A percentile compares a stretch with the other conserved stretches of the same genome.
Conservation (phyloP, 2,113 vertebrate genomes). For the Semnornis frantzii region DNA sequence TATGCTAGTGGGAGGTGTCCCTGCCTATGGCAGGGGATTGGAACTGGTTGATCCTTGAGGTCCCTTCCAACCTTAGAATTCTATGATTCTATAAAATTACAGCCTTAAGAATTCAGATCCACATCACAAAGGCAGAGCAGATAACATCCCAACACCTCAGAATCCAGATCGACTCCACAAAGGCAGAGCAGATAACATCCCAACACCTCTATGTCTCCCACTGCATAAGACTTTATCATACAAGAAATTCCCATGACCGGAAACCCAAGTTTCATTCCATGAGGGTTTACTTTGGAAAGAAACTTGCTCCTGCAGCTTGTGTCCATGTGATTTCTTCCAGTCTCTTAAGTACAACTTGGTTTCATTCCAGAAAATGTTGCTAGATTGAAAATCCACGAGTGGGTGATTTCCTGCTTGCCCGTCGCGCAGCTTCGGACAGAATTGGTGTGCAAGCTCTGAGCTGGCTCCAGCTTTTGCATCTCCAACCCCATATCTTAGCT, state of each 20-base stretch:
- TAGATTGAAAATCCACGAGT: conserved; percentile 14
- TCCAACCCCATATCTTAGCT: background rate
- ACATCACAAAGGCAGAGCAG: background rate
- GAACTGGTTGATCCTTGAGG: no score
- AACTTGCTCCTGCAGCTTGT: background rate
- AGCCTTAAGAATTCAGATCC: no score
- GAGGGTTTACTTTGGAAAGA: conserved; percentile 52
- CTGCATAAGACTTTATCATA: background rate
- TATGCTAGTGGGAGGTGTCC: no score
- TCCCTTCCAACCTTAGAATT: no score
- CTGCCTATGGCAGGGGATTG: no score
- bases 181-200: background rate
- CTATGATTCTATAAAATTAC: no score
- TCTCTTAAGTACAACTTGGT: background rate
- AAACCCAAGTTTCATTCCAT: conserved; percentile 31
- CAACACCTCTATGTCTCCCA: background rate
- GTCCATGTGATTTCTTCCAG: background rate
- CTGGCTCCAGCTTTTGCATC: background rate
- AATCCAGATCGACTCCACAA: background rate
- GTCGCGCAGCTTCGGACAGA: background rate
- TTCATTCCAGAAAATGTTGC: conserved; percentile 10
- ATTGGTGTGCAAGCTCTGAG: background rate
- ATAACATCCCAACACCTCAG: background rate
- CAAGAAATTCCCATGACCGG: conserved; percentile 14
- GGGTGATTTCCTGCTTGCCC: background rate